Percentiles rank a stretch among this genome's conserved stretches.
phyloP scores from a whole-genome alignment of 1,140 invertebrate genomes.

The Drosophila sechellia region DNA sequence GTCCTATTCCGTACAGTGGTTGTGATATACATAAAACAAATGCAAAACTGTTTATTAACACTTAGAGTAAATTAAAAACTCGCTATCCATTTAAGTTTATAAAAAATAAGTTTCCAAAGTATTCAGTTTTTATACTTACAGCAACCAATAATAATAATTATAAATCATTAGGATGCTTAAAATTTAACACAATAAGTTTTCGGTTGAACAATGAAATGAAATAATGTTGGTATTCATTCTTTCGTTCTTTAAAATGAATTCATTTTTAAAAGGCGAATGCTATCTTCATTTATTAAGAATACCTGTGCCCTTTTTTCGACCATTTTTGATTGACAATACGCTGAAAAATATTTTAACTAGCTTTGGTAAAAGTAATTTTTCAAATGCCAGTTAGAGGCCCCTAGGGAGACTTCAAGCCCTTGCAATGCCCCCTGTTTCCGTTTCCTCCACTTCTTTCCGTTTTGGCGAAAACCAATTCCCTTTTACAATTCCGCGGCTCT shows the following conservation, averaged over 20 bases:
- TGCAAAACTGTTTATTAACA: neutral
- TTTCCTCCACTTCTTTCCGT: slow-evolving; percentile 7
- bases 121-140: too few species aligned
- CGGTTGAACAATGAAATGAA: too few species aligned
- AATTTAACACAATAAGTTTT: too few species aligned
- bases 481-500: slow-evolving; percentile 8
- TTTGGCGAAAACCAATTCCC: slow-evolving; percentile 21
- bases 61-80: too few species aligned
- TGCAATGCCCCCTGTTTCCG: neutral
- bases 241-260: too few species aligned
- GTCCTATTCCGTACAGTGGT: slow-evolving; percentile 15
- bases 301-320: neutral
- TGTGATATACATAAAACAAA: neutral
- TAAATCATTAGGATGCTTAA: too few species aligned
- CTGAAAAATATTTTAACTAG: slow-evolving; percentile 23
- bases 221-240: too few species aligned
- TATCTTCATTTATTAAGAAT: neutral
- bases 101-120: too few species aligned
- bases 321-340: slow-evolving; percentile 20
- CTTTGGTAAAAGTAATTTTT: slow-evolving; percentile 26
- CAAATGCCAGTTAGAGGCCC: slow-evolving; percentile 18
- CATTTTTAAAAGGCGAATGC: too few species aligned
- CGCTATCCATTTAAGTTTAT: too few species aligned
- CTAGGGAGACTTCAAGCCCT: slow-evolving; percentile 16
- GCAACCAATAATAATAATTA: too few species aligned